Evolutionary conservation across 2,888 invertebrate species (phyloP), one percentile per base, ranked within the genome.

Genomic region (Cepaea hortensis): DNA sequence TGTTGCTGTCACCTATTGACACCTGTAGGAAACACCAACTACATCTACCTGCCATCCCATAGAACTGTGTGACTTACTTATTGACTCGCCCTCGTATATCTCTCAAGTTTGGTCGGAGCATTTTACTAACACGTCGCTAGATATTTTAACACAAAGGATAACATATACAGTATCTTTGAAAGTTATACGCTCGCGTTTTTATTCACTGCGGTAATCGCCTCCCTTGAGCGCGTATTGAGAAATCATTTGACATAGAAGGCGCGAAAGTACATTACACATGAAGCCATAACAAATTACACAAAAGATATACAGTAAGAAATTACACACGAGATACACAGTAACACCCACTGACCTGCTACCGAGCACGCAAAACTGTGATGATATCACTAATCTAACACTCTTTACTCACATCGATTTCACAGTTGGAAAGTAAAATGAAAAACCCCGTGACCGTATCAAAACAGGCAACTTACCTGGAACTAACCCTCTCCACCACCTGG

Each of bases 401-500:
- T 15, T 75, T 50, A 76, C 13, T 50, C 15, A 13, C 20, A 48
- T 50, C 50, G n/a, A 23, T 9, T 11, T 79, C 3, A 76, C 6
- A 4, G 6, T 76, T 79, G 1, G 15, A 79, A 23, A 55, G n/a
- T 20, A 20, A 7, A 7, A 70, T 23, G 3, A 61, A 20, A 23
- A 55, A 79, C 23, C 55, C 35, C 35, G 35, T 11, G 13, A 61
- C 50, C 72, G 50, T 35, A 7, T 81, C 50, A 81, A 72, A 81
- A 65, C 35, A 48, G 35, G 20, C n/a, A 62, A 72, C 81, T 81
- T 81, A 81, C 81, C 81, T 81, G 81, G 9, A 81, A 81, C 50
- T 81, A 72, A 72, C 55, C 50, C 70, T n/a, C 72, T 23, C 81
- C 72, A 81, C 81, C 81, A 81, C 81, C 81, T 81, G 81, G 50